A percentile compares a stretch with the other conserved stretches of the same genome.
Evolutionary conservation across 1,140 invertebrate genomes (phyloP).

Genomic region (Thalassaphorura encarpata): DNA sequence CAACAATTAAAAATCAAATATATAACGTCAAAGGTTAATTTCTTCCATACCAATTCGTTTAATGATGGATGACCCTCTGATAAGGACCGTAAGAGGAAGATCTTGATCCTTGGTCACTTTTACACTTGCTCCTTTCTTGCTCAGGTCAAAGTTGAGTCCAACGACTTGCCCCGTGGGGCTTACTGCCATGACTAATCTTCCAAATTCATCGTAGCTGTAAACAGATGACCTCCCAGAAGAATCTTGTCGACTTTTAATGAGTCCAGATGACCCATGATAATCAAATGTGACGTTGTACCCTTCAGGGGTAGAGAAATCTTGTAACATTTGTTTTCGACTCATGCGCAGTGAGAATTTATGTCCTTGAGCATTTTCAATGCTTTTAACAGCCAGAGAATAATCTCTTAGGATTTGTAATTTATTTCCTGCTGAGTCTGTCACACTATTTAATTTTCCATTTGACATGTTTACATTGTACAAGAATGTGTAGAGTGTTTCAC

Average conservation of each 20-base stretch:
- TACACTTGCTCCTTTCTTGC: slow-evolving; percentile 75
- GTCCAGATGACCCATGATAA: slow-evolving; percentile 76
- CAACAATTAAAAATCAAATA: too few species aligned
- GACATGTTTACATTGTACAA: slow-evolving; percentile 94
- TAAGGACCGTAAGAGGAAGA: slow-evolving; percentile 69
- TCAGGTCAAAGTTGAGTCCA: slow-evolving; percentile 72
- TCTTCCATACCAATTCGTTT: slow-evolving; percentile 52
- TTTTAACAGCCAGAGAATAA: slow-evolving; percentile 78
- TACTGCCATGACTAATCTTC: slow-evolving; percentile 74
- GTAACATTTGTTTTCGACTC: slow-evolving; percentile 77
- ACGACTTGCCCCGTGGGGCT: slow-evolving; percentile 86
- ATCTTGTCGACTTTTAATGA: slow-evolving; percentile 77
- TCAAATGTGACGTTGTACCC: slow-evolving; percentile 88
- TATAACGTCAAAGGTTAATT: neutral
- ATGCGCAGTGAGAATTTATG: slow-evolving; percentile 82
- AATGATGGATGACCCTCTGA: slow-evolving; percentile 73
- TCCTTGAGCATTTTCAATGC: slow-evolving; percentile 87
- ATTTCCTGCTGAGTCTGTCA: slow-evolving; percentile 86
- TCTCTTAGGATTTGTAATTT: slow-evolving; percentile 80
- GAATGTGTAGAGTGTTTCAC: slow-evolving; percentile 81
- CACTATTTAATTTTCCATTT: slow-evolving; percentile 83
- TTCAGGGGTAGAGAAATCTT: slow-evolving; percentile 76
- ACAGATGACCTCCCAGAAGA: slow-evolving; percentile 83
- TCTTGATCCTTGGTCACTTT: slow-evolving; percentile 70
- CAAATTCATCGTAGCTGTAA: slow-evolving; percentile 92